Evolutionary conservation across 1,140 invertebrate genomes (phyloP).

Genomic region (Lordiphosa mommai): DNA sequence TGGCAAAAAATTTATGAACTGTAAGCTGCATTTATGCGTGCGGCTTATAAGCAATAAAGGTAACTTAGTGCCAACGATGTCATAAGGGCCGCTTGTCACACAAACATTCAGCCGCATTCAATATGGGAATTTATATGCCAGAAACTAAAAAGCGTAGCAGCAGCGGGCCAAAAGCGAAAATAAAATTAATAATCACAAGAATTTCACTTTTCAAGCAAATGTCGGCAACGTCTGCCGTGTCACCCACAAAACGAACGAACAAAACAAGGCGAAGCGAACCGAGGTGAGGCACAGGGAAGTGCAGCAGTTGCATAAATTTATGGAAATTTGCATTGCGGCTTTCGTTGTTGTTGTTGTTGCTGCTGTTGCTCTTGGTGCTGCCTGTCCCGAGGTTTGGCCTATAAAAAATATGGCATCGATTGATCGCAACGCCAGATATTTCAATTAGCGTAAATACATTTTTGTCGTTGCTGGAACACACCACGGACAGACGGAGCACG

Average conservation of each 20-base stretch:
- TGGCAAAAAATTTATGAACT: conserved; percentile 74
- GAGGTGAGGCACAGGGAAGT: background rate
- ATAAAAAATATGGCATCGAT: conserved; percentile 76
- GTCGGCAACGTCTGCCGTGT: conserved; percentile 52
- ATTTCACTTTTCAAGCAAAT: conserved; percentile 72
- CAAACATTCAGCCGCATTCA: conserved; percentile 59
- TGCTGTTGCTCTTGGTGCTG: conserved; percentile 9
- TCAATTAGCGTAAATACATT: conserved; percentile 78
- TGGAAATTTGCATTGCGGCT: conserved; percentile 73
- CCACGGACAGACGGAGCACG: conserved; percentile 30
- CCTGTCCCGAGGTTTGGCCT: conserved; percentile 45
- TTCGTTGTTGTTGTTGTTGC: conserved; percentile 23
- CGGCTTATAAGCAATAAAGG: conserved; percentile 76
- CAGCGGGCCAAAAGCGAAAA: conserved; percentile 64
- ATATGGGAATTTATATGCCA: conserved; percentile 66
- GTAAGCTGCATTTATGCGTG: conserved; percentile 74
- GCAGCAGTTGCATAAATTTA: conserved; percentile 70
- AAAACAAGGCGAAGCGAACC: background rate
- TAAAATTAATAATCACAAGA: conserved; percentile 77
- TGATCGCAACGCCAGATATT: conserved; percentile 76
- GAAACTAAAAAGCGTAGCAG: conserved; percentile 59
- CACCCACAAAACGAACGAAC: conserved; percentile 57
- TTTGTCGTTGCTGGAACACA: conserved; percentile 60
- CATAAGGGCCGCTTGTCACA: conserved; percentile 65
- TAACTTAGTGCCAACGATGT: conserved; percentile 75